These are phyloP conservation scores for Triplophysa dalaica DNA, from an alignment of 2,113 vertebrate genomes.

Conservation along the genomic window DNA sequence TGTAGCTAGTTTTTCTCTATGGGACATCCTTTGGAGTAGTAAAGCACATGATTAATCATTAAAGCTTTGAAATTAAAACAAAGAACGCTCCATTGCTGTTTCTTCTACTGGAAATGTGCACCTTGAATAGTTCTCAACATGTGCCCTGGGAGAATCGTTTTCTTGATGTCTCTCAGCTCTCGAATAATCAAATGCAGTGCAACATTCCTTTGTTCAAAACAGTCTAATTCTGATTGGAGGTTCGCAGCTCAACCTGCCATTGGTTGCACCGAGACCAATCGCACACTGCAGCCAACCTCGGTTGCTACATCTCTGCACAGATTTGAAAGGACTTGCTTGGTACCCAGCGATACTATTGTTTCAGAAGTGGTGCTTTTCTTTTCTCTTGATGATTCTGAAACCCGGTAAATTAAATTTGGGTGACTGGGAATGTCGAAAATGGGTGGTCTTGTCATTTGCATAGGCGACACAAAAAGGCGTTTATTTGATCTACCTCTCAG, in stretches of 20 bases:
- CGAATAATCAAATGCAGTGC: conserved; percentile 53
- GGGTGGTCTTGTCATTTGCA: conserved; percentile 67
- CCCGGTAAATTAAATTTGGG: conserved; percentile 17
- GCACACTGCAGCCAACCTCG: conserved; percentile 17
- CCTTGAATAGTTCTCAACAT: conserved; percentile 33
- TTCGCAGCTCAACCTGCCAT: conserved; percentile 41
- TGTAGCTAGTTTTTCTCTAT: conserved; percentile 66
- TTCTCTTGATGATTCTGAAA: conserved; percentile 32
- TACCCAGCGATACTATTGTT: conserved; percentile 40
- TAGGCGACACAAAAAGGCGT: conserved; percentile 73
- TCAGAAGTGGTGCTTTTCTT: conserved; percentile 37
- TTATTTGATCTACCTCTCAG: conserved; percentile 61
- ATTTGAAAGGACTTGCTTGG: conserved; percentile 47
- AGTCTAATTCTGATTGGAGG: conserved; percentile 57
- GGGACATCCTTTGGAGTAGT: conserved; percentile 62
- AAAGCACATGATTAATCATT: conserved; percentile 53
- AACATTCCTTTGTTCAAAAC: conserved; percentile 60
- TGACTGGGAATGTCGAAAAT: conserved; percentile 27
- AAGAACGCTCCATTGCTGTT: conserved; percentile 10
- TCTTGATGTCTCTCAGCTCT: conserved; percentile 32
- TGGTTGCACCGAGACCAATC: conserved; percentile 50
- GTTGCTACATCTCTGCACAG: conserved; percentile 58
- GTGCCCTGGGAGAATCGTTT: conserved; percentile 37
- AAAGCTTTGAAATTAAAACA: conserved; percentile 35
- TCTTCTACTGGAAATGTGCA: conserved; percentile 32